phyloP scores from a whole-genome alignment of 2,113 vertebrate species.

The Lipophrys pholis region DNA sequence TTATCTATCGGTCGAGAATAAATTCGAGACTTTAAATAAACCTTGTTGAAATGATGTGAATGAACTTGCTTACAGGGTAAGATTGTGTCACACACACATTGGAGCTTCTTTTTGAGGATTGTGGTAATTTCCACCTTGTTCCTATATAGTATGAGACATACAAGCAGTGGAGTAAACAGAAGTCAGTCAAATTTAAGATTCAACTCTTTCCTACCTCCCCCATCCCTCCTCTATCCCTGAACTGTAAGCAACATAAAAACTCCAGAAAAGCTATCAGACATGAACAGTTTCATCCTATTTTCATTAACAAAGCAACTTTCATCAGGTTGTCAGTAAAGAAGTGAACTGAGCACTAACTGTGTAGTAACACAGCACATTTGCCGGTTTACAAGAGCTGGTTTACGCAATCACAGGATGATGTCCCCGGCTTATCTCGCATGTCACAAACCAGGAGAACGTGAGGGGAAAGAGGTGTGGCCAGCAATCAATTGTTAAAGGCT shows the following conservation, averaged over 20 bases:
- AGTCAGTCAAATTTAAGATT: conserved; percentile 32
- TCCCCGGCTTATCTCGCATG: conserved; percentile 53
- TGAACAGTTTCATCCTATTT: too few relatives aligned
- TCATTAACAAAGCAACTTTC: neutral
- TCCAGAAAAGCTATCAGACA: too few relatives aligned
- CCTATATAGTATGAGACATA: conserved; percentile 45
- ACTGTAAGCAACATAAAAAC: too few relatives aligned
- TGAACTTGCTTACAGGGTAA: conserved; percentile 11
- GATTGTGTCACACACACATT: neutral
- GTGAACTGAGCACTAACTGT: conserved; percentile 18
- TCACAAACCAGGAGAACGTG: conserved; percentile 41
- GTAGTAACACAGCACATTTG: conserved; percentile 16
- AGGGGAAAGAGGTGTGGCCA: conserved; percentile 35
- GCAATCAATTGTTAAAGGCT: conserved; percentile 45
- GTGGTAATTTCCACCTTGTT: conserved; percentile 59
- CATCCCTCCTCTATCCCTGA: too few relatives aligned
- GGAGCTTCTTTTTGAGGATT: conserved; percentile 51
- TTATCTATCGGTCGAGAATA: too few relatives aligned
- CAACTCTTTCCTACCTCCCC: too few relatives aligned
- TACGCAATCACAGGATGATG: conserved; percentile 39
- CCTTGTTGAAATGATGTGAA: conserved; percentile 18
- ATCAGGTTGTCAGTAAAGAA: conserved; percentile 14
- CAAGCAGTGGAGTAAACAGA: conserved; percentile 46
- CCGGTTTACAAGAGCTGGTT: conserved; percentile 24
- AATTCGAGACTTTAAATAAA: conserved; percentile 5